Evolutionary conservation across 2,888 invertebrate species (phyloP), one percentile per base, ranked within the genome.

Genomic region (Nycteola revayana): DNA sequence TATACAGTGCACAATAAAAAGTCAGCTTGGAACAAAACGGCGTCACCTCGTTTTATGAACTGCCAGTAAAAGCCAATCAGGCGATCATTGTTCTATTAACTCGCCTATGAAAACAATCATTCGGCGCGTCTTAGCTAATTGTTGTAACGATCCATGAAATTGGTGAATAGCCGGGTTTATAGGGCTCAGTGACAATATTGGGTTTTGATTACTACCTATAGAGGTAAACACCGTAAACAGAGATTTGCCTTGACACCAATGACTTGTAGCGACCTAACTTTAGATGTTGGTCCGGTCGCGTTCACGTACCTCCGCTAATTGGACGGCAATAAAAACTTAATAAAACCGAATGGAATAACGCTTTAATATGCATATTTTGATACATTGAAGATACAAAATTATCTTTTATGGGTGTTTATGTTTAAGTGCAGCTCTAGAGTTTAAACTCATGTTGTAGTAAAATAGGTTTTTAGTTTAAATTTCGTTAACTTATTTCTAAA

Each of bases 1-100:
- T 87, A 88, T 87, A 88, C 80, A 75, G 83, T 85, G 75, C 78
- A 79, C 72, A 82, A 86, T 88, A 87, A 88, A 86, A 84, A 76
- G 62, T 63, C 69, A 69, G 70, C 62, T 77, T 62, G 64, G 75
- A 83, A 85, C 85, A 85, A 86, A 81, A 79, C 77, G 64, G 66
- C 80, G 84, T 83, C 85, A 81, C 81, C 78, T 70, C 60, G 45
- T 54, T 85, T 85, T 86, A 85, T 79, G 75, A 70, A 77, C 74
- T 75, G 66, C 51, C 56, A 64, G 66, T 67, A 65, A 69, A 68
- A 65, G 57, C 58, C 14, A 14, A 14, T 21, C 21, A n/a, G 55
- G 64, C 64, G 55, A 68, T 73, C 74, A 78, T 77, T 78, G 75
- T 79, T 73, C 60, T 39, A 64, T 58, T 61, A 53, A 53, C 44